Percentiles rank a stretch among this genome's conserved stretches.
Evolutionary conservation across 1,140 invertebrate species (phyloP).

Genomic region (Lysiphlebus fabarum): DNA sequence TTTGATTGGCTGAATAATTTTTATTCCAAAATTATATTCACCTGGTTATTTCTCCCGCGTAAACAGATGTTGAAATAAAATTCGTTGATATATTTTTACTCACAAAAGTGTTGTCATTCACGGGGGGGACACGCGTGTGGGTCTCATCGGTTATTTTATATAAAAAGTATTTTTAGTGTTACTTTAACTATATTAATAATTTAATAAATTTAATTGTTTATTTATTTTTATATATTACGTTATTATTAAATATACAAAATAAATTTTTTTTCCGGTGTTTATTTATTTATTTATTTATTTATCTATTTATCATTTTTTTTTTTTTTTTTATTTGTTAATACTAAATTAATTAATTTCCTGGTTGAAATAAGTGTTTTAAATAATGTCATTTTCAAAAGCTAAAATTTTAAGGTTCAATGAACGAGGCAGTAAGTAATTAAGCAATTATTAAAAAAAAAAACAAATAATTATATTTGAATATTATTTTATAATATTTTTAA

Average conservation of each 20-base stretch:
- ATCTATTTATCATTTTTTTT: neutral
- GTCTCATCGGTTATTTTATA: neutral
- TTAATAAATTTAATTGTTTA: too few species aligned
- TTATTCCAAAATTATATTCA: too few species aligned
- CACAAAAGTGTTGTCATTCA: slow-evolving; percentile 10
- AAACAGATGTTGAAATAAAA: too few species aligned
- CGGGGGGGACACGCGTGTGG: slow-evolving; percentile 11
- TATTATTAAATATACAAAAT: neutral
- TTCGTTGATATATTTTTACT: slow-evolving; percentile 11
- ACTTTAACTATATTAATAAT: too few species aligned
- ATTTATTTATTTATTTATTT: slow-evolving; percentile 5
- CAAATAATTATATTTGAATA: neutral
- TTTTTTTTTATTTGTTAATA: neutral
- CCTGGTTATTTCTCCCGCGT: too few species aligned
- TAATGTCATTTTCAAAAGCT: slow-evolving; percentile 52
- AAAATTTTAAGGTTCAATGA: slow-evolving; percentile 53
- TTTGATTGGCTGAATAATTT: too few species aligned
- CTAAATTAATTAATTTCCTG: neutral
- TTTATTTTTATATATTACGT: too few species aligned
- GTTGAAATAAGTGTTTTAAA: slow-evolving; percentile 1
- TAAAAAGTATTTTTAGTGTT: neutral
- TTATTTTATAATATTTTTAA: too few species aligned
- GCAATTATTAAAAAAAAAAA: neutral
- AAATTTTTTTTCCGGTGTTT: neutral
- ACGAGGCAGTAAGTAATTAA: slow-evolving; percentile 45